A percentile compares a stretch with the other conserved stretches of the same genome.
These are phyloP conservation scores for Xestia c-nigrum DNA, from an alignment of 2,888 invertebrate species.

Conservation along the genomic window DNA sequence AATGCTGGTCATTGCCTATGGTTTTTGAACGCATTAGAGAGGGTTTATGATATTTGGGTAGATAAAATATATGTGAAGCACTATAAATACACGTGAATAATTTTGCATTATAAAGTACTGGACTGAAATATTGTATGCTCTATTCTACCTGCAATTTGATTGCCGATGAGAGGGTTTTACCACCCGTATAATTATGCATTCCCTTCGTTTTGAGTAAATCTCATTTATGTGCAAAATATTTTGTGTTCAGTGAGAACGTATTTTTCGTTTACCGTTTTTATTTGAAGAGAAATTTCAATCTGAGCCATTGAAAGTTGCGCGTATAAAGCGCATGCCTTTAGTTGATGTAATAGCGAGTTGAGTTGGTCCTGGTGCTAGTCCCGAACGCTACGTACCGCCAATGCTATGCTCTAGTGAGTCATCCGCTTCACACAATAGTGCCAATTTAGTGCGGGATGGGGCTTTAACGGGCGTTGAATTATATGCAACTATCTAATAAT, in stretches of 20 bases:
- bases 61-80: no score
- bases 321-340: slow-evolving; percentile 3
- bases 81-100: background rate
- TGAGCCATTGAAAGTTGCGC: background rate
- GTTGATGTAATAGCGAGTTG: slow-evolving; percentile 4
- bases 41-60: no score
- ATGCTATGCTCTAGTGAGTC: slow-evolving; percentile 5
- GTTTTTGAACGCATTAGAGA: no score
- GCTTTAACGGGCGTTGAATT: slow-evolving; percentile 17
- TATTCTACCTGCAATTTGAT: background rate
- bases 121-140: background rate
- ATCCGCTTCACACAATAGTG: slow-evolving; percentile 44
- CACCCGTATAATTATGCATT: no score
- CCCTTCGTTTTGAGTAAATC: background rate
- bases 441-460: slow-evolving; percentile 35
- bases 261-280: background rate
- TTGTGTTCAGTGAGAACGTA: no score
- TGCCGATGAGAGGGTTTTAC: background rate
- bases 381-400: background rate
- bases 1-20: no score
- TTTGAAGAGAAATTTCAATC: background rate
- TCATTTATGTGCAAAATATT: background rate
- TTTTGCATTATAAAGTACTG: background rate
- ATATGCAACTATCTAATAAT: slow-evolving; percentile 41
- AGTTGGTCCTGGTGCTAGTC: background rate